phyloP scores from a whole-genome alignment of 2,797 vertebrate species.

The Salarias fasciatus region DNA sequence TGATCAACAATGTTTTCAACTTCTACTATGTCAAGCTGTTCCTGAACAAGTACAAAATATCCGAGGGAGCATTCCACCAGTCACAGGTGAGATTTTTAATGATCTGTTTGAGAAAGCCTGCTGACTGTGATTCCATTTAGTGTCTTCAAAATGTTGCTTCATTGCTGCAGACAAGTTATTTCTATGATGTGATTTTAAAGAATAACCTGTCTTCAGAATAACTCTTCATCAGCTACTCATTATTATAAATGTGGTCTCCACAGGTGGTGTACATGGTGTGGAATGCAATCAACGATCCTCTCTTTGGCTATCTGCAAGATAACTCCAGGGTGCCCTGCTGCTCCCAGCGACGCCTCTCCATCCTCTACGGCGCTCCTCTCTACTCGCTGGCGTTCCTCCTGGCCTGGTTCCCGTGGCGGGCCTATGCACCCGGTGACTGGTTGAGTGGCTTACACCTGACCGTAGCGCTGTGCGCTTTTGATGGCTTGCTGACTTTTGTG shows the following conservation, averaged over 20 bases:
- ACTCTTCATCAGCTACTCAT: too few species aligned
- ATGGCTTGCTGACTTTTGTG: constrained; percentile 88
- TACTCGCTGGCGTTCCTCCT: constrained; percentile 90
- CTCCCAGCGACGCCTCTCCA: constrained; percentile 81
- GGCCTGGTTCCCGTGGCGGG: constrained; percentile 93
- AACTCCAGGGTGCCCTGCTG: constrained; percentile 83
- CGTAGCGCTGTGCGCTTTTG: constrained; percentile 87
- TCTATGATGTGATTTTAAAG: too few species aligned
- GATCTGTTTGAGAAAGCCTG: too few species aligned
- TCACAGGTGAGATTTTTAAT: constrained; percentile 86
- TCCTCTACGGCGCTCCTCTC: constrained; percentile 86
- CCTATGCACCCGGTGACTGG: constrained; percentile 86
- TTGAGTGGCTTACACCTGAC: constrained; percentile 87
- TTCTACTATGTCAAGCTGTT: constrained; percentile 97
- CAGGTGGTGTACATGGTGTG: constrained; percentile 93
- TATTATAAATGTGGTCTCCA: background rate
- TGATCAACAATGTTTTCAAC: constrained; percentile 93
- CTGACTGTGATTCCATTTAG: too few species aligned
- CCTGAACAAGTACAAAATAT: constrained; percentile 88
- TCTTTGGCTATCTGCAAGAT: constrained; percentile 91
- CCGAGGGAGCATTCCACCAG: constrained; percentile 88
- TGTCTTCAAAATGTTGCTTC: too few species aligned
- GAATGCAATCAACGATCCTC: constrained; percentile 91
- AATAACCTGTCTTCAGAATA: too few species aligned
- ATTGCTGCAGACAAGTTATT: too few species aligned